These are phyloP conservation scores for Halcyon badia DNA, from an alignment of 2,797 vertebrate species.

Conservation along the genomic window DNA sequence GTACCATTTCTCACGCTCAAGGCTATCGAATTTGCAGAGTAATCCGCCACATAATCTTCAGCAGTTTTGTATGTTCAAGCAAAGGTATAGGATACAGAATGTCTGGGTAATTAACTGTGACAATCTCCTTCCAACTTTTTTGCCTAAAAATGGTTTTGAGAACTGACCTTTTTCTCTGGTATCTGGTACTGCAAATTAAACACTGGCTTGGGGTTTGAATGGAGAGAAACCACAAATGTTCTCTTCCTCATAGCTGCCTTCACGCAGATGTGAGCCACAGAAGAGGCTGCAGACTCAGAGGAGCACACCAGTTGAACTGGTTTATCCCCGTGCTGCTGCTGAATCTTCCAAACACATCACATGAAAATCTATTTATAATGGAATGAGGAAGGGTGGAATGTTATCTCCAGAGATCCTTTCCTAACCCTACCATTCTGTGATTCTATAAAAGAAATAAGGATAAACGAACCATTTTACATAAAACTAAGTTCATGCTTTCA, in stretches of 20 bases:
- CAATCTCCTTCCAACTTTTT: not conserved
- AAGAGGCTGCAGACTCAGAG: not conserved
- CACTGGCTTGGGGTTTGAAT: not conserved
- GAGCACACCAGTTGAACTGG: not conserved
- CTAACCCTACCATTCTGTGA: not conserved
- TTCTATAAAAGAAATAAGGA: not conserved
- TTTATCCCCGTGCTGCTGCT: not conserved
- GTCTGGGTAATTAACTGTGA: not conserved
- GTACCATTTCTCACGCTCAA: not conserved
- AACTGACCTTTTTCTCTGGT: not conserved
- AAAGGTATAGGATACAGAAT: not conserved
- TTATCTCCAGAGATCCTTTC: not conserved
- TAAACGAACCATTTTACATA: not conserved
- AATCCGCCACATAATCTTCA: not conserved
- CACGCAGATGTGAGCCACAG: not conserved
- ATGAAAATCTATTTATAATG: not conserved
- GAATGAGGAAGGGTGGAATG: not conserved
- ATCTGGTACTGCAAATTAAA: not conserved
- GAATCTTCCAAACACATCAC: not conserved
- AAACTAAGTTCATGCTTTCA: not conserved
- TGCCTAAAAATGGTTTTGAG: not conserved
- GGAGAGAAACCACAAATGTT: not conserved
- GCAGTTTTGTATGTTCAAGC: not conserved
- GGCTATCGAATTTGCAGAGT: not conserved
- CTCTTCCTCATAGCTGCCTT: not conserved